These are phyloP conservation scores for Melitaea athalia DNA, from an alignment of 2,888 invertebrate genomes.

Conservation along the genomic window DNA sequence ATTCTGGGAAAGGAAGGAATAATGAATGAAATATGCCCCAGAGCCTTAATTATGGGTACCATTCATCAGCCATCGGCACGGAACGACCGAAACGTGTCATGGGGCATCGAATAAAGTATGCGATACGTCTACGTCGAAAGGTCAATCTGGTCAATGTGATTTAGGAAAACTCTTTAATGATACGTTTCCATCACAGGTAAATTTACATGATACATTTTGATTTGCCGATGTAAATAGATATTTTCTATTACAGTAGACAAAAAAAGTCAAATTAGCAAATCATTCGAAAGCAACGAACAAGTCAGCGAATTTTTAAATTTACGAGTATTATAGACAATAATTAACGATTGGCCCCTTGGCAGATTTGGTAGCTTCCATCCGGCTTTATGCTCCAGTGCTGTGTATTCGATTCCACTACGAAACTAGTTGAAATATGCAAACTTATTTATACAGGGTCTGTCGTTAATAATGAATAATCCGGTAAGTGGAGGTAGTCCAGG, in stretches of 20 bases:
- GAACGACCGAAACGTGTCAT: constrained; percentile 39
- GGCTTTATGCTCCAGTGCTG: too few species aligned
- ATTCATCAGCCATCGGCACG: constrained; percentile 37
- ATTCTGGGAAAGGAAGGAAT: constrained; percentile 28
- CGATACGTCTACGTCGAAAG: constrained; percentile 34
- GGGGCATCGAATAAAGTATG: constrained; percentile 33
- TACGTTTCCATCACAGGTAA: constrained; percentile 11
- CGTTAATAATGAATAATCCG: too few species aligned
- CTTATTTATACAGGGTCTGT: too few species aligned
- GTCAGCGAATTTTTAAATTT: too few species aligned
- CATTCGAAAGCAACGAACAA: too few species aligned
- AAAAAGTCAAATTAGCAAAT: too few species aligned
- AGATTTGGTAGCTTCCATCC: too few species aligned
- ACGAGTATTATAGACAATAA: too few species aligned
- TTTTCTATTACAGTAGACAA: background rate
- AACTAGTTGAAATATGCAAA: too few species aligned
- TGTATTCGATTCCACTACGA: too few species aligned
- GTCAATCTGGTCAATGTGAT: constrained; percentile 32
- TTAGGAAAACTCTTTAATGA: constrained; percentile 21
- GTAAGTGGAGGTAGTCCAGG: too few species aligned
- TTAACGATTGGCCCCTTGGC: too few species aligned
- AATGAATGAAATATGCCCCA: constrained; percentile 36
- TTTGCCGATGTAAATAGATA: background rate
- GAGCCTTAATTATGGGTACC: constrained; percentile 37
- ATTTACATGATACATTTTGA: background rate